These are phyloP conservation scores for Myxocyprinus asiaticus DNA, from an alignment of 2,113 vertebrate species.

Conservation along the genomic window DNA sequence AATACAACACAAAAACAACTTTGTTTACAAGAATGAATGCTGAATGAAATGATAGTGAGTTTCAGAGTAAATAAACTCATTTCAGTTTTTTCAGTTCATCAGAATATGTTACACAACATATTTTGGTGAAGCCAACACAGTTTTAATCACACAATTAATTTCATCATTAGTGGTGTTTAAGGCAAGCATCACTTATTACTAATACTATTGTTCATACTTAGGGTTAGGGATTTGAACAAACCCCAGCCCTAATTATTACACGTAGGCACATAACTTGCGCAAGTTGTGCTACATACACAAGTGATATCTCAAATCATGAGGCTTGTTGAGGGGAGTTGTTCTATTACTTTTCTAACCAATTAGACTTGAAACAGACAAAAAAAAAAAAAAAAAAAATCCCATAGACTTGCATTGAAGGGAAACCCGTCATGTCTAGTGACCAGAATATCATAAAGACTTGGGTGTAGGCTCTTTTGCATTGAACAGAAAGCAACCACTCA, in stretches of 20 bases:
- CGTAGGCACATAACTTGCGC: background rate
- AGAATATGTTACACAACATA: background rate
- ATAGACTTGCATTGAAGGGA: too few relatives aligned
- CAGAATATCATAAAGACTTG: background rate
- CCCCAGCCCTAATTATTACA: background rate
- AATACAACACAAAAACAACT: background rate
- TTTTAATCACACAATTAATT: background rate
- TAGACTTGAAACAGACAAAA: too few relatives aligned
- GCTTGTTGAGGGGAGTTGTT: too few relatives aligned
- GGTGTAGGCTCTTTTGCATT: too few relatives aligned
- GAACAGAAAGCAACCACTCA: too few relatives aligned
- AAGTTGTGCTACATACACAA: background rate
- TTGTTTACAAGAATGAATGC: background rate
- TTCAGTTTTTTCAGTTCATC: background rate
- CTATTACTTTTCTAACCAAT: too few relatives aligned
- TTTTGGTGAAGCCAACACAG: background rate
- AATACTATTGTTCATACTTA: background rate
- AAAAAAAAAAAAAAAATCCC: too few relatives aligned
- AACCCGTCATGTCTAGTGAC: background rate
- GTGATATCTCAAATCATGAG: background rate
- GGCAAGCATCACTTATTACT: background rate
- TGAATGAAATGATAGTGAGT: background rate
- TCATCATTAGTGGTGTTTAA: too few relatives aligned
- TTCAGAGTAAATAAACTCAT: background rate
- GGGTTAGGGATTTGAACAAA: background rate